A percentile compares a stretch with the other conserved stretches of the same genome.
Evolutionary conservation across 2,113 vertebrate genomes (phyloP).

Genomic region (Callionymus lyra): DNA sequence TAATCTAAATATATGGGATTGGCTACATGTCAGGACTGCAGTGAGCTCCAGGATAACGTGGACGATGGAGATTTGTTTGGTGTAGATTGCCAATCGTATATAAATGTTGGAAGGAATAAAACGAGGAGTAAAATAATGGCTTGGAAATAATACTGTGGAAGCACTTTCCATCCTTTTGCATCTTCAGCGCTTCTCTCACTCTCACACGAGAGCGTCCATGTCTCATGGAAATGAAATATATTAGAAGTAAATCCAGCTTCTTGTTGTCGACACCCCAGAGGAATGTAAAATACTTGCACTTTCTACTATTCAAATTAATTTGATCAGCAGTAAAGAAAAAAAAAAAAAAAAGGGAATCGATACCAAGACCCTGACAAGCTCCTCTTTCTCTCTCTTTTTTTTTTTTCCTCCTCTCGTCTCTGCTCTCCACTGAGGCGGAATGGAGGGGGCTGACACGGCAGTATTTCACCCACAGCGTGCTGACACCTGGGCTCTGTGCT

Average conservation of each 20-base stretch:
- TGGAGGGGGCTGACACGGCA: slow-evolving; percentile 25
- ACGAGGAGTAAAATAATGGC: too few relatives aligned
- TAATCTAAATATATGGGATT: too few relatives aligned
- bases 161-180: background rate
- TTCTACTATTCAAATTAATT: slow-evolving; percentile 1
- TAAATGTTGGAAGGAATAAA: too few relatives aligned
- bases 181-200: background rate
- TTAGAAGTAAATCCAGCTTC: background rate
- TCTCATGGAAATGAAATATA: background rate
- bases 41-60: too few relatives aligned
- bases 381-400: slow-evolving; percentile 3
- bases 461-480: slow-evolving; percentile 27
- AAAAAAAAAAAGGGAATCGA: slow-evolving; percentile 1
- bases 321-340: background rate
- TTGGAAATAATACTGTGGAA: too few relatives aligned
- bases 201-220: background rate
- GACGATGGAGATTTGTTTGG: too few relatives aligned
- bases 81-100: too few relatives aligned
- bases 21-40: too few relatives aligned
- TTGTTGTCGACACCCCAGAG: background rate
- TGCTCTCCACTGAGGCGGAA: slow-evolving; percentile 21
- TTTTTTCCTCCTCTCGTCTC: slow-evolving; percentile 4
- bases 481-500: slow-evolving; percentile 22
- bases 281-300: background rate
- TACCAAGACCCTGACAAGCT: background rate